phyloP scores from a whole-genome alignment of 2,113 vertebrate species.

The Daboia siamensis region DNA sequence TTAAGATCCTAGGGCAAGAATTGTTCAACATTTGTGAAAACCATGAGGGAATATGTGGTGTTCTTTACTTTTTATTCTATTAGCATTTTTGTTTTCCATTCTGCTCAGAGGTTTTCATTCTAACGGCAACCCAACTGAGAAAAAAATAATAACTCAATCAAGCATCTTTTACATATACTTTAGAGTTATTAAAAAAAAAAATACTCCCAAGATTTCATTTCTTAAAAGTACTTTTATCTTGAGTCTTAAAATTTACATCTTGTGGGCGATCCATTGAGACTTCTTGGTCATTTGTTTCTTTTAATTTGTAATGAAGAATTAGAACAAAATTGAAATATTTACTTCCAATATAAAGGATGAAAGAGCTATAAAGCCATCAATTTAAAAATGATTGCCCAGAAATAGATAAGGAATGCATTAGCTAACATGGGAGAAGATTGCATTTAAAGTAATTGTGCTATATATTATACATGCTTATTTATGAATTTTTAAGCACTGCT shows the following conservation, averaged over 20 bases:
- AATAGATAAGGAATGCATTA: slow-evolving; percentile 55
- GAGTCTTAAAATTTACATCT: slow-evolving; percentile 37
- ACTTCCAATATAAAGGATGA: slow-evolving; percentile 25
- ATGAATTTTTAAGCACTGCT: slow-evolving; percentile 68
- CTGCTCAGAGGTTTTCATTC: not conserved
- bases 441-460: slow-evolving; percentile 61
- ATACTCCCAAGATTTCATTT: slow-evolving; percentile 22
- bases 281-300: slow-evolving; percentile 38
- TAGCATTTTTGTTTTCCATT: slow-evolving; percentile 15
- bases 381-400: slow-evolving; percentile 53
- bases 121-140: slow-evolving; percentile 18
- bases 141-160: slow-evolving; percentile 1
- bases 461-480: slow-evolving; percentile 64
- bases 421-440: slow-evolving; percentile 48
- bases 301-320: slow-evolving; percentile 37
- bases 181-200: slow-evolving; percentile 37
- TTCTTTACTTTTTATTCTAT: not conserved
- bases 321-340: slow-evolving; percentile 51
- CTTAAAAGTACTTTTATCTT: slow-evolving; percentile 22
- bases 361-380: slow-evolving; percentile 51
- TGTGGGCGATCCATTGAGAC: slow-evolving; percentile 4
- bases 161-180: slow-evolving; percentile 18
- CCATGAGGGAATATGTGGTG: not conserved
- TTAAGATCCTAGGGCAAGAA: not conserved
- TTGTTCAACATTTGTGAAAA: not conserved